Conservation (phyloP, 2,113 vertebrate species). For the Otus sunia region DNA sequence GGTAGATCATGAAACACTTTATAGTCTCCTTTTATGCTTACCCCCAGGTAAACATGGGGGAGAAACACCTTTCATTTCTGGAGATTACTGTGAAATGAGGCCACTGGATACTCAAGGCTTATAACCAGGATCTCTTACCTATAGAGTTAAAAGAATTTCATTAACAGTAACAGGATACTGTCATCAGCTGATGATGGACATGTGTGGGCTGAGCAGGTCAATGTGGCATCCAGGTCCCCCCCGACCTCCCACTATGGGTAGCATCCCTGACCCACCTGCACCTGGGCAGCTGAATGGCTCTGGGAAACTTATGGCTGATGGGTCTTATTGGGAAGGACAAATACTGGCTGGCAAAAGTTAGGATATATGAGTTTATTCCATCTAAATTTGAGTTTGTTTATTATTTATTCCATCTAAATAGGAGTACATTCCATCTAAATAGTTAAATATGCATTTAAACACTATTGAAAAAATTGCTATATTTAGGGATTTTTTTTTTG, state of each 20-base stretch:
- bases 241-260: fast-evolving
- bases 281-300: background rate
- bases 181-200: too few species aligned
- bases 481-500: background rate
- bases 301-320: background rate
- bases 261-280: background rate
- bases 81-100: background rate
- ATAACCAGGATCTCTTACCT: background rate
- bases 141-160: background rate
- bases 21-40: background rate
- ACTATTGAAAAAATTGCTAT: background rate
- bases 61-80: background rate
- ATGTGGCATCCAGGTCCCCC: background rate
- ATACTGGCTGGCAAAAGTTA: background rate
- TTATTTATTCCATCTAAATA: background rate
- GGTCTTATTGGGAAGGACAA: background rate
- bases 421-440: background rate
- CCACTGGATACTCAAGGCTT: background rate
- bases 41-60: background rate
- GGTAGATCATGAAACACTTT: background rate
- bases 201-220: background rate
- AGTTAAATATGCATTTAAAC: background rate
- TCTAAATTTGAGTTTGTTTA: background rate
- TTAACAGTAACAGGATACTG: background rate
- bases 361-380: background rate